phyloP scores from a whole-genome alignment of 2,113 vertebrate genomes.

The Tamias sibiricus region DNA sequence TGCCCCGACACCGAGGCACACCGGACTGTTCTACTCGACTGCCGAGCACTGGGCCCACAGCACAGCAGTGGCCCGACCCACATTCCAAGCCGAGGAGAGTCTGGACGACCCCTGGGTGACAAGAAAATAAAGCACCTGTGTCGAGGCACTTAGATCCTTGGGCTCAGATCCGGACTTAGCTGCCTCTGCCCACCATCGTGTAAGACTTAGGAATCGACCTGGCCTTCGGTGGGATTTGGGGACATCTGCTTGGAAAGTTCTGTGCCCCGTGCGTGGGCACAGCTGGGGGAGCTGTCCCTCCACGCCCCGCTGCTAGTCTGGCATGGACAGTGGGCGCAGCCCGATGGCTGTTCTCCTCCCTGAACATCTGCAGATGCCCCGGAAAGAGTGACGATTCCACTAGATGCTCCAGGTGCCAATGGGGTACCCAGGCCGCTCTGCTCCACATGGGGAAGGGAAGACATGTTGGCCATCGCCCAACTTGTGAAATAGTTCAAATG shows the following conservation, averaged over 20 bases:
- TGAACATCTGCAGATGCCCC: neutral
- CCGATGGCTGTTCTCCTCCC: neutral
- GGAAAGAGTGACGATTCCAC: neutral
- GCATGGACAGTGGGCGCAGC: neutral
- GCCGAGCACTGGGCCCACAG: neutral
- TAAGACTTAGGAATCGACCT: neutral
- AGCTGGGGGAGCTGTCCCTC: too few species aligned
- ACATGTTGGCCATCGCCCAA: neutral
- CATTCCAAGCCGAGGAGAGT: neutral
- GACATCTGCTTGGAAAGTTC: neutral
- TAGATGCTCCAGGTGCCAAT: fast-evolving
- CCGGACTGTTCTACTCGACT: neutral
- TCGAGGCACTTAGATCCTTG: too few species aligned
- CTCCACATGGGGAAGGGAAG: neutral
- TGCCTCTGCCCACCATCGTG: fast-evolving
- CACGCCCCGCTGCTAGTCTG: neutral
- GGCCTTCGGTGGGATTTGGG: neutral
- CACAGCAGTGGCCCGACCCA: neutral
- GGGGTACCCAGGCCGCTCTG: fast-evolving
- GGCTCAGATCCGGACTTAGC: neutral
- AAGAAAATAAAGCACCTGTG: neutral
- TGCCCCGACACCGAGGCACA: neutral
- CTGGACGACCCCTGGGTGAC: fast-evolving
- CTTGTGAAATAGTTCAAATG: neutral
- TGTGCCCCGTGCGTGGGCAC: fast-evolving